phyloP scores from a whole-genome alignment of 2,797 vertebrate genomes.

The Leptoclinus maculatus region DNA sequence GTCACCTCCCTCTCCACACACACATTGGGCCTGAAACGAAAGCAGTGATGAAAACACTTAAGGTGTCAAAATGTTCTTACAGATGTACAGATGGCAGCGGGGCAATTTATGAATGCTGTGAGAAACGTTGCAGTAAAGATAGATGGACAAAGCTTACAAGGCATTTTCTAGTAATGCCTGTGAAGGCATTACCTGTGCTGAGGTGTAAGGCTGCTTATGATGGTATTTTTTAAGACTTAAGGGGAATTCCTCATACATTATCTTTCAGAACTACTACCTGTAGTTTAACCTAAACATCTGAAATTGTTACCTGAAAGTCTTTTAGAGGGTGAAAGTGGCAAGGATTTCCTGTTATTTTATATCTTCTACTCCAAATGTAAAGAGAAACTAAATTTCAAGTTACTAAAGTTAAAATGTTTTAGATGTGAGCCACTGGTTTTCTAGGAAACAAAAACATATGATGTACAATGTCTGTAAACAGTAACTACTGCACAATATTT shows the following conservation, averaged over 20 bases:
- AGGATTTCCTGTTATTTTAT: not conserved
- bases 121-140: constrained; percentile 27
- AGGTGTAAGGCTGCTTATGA: constrained; percentile 27
- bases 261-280: constrained; percentile 22
- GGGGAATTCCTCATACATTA: constrained; percentile 58
- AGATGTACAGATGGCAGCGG: constrained; percentile 34
- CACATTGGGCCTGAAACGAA: constrained; percentile 90
- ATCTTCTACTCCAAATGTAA: constrained; percentile 5
- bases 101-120: constrained; percentile 38
- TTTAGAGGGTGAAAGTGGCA: not conserved
- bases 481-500: constrained; percentile 7
- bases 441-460: constrained; percentile 33
- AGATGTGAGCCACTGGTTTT: constrained; percentile 25
- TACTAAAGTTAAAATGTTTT: not conserved
- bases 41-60: constrained; percentile 59
- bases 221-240: constrained; percentile 53
- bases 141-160: constrained; percentile 14
- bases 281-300: constrained; percentile 9
- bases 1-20: constrained; percentile 87
- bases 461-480: constrained; percentile 16
- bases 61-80: constrained; percentile 57
- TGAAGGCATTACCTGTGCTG: constrained; percentile 49
- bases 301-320: constrained; percentile 7
- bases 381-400: not conserved
- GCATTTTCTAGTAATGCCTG: constrained; percentile 19